Evolutionary conservation across 2,113 vertebrate genomes (phyloP), one percentile per base, ranked within the genome.

Genomic region (Bubo blakistoni): DNA sequence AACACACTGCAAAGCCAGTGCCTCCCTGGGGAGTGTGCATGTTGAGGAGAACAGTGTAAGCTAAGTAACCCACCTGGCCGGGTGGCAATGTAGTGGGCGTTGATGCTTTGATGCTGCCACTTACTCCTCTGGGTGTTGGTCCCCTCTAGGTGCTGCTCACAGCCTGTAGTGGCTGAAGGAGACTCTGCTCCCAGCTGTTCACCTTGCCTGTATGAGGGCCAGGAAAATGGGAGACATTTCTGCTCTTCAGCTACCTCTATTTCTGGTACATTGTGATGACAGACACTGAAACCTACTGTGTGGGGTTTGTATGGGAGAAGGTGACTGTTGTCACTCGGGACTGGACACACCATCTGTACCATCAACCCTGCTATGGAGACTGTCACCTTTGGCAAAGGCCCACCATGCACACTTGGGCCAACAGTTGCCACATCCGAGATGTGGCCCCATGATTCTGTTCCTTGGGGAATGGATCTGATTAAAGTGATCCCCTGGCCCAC

Each of bases 71-170:
- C 13, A 9, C 46, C 38, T 81, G 63, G 40, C 12, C 8, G 1
- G 9, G 15, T 22, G 13, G 22, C 62, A 71, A 70, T 25, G 19
- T 9, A 29, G 20, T 7, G 24, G 0, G 12, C 0, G 6, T 13
- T 38, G 25, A 34, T 20, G 9, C 13, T 76, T 44, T 58, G 36
- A 42, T 52, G 55, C 25, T 76, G 25, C 22, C n/a, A 42, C 38
- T 40, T 51, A 46, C 13, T 87, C 13, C 32, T 57, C 25, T 2
- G 10, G 34, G 44, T 81, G 51, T 10, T 67, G 42, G 22, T 93
- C 40, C 36, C 70, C n/a, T 74, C 21, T 30, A 62, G 44, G 65
- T 73, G n/a, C n/a, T 94, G 79, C 70, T 94, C 54, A 30, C 16
- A 67, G 63, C 63, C 47, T 72, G 34, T 4, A 67, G 30, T 49